Evolutionary conservation across 2,113 vertebrate species (phyloP), one percentile per base, ranked within the genome.

Genomic region (Phyllostomus hastatus): DNA sequence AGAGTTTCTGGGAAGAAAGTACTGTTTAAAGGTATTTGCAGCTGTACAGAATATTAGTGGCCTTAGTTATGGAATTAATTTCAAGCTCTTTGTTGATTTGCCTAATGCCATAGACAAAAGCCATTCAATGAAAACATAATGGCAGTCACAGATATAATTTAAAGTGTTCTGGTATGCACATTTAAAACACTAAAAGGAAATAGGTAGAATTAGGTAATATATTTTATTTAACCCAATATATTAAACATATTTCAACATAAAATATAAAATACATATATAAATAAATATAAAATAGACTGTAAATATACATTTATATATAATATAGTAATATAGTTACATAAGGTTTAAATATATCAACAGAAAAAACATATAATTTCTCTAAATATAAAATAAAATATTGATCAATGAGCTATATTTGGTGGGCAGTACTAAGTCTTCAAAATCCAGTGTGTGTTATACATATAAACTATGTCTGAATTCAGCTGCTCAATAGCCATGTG

Each of bases 201-300:
- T 12, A 67, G 9, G 10, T 59, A 28, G 57, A 90, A n/a, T 81
- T 90, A 85, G 35, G 41, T 83, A 90, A 59, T 96, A 79, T 87
- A 73, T 69, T 83, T 81, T 95, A 54, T 90, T 72, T 91, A 93
- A n/a, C 1, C 8, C 19, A 91, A 46, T 31, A 72, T 75, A 28
- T 67, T 24, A 33, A 83, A 90, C 80, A 59, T 73, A 83, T 93
- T 90, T 91, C 31, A 93, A 64, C 15, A 52, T 81, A 75, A 94
- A 91, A 81, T 88, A 50, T 48, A 76, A 92, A 79, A 43, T 48
- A 79, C 41, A 16, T 67, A 52, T 41, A 52, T 19, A 88, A 52
- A 90, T 73, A 67, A 50, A 33, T 66, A 57, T 81, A 52, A 85
- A 80, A 67, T 38, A 41, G 9, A 52, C 61, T 64, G 54, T 75